Evolutionary conservation across 2,113 vertebrate species (phyloP).

Genomic region (Scophthalmus maximus): DNA sequence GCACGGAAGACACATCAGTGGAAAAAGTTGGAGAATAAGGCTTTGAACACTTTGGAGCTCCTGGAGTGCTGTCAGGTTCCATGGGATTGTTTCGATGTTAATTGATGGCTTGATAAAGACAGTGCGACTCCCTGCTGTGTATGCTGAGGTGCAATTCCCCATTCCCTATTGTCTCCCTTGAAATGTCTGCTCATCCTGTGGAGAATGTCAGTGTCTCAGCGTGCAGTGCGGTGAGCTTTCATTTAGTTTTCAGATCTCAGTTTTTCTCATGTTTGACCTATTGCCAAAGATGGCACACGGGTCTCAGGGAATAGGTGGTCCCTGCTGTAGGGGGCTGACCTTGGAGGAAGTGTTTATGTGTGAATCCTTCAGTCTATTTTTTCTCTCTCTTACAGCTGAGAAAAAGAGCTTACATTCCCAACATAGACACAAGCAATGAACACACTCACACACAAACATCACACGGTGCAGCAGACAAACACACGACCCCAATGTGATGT

Average conservation of each 20-base stretch:
- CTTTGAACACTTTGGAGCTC: constrained; percentile 52
- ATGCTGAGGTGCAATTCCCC: constrained; percentile 44
- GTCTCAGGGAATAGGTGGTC: constrained; percentile 55
- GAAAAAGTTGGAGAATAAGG: constrained; percentile 1
- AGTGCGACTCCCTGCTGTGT: constrained; percentile 53
- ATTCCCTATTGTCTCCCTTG: constrained; percentile 31
- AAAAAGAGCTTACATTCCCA: constrained; percentile 31
- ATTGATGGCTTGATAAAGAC: constrained; percentile 77
- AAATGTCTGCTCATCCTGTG: constrained; percentile 51
- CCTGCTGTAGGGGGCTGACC: constrained; percentile 39
- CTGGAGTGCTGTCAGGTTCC: constrained; percentile 58
- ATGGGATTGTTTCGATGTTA: constrained; percentile 74
- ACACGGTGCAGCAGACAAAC: constrained; percentile 32
- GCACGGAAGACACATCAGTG: constrained; percentile 41
- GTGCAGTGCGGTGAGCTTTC: constrained; percentile 46
- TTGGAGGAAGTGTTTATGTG: constrained; percentile 76
- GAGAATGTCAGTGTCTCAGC: constrained; percentile 55
- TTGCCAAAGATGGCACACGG: constrained; percentile 42
- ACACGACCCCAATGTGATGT: constrained; percentile 38
- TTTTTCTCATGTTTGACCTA: constrained; percentile 54
- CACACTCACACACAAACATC: constrained; percentile 1
- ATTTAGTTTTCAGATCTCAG: constrained; percentile 56
- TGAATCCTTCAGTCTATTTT: constrained; percentile 50
- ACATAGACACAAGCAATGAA: constrained; percentile 34
- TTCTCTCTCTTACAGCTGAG: constrained; percentile 44